A percentile compares a stretch with the other conserved stretches of the same genome.
Conservation (phyloP, 2,797 vertebrate genomes). For the Falco biarmicus region DNA sequence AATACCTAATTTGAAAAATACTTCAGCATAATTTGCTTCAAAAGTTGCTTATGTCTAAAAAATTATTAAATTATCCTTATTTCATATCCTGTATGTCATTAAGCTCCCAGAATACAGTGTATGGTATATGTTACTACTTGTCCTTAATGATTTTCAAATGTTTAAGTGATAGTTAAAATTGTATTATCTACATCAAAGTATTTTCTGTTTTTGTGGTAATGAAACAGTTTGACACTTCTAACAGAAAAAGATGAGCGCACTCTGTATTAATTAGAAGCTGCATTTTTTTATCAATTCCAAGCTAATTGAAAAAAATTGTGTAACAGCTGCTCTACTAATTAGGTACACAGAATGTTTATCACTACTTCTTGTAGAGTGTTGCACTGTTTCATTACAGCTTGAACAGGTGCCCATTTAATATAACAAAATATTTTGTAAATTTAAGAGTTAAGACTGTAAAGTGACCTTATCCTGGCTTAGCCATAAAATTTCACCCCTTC, state of each 20-base stretch:
- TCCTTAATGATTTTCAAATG: no score
- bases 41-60: neutral
- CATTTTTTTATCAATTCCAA: conserved; percentile 43
- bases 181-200: neutral
- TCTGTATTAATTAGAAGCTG: conserved; percentile 52
- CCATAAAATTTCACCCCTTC: neutral
- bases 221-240: conserved; percentile 49
- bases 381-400: conserved; percentile 7
- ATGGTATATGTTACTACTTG: neutral
- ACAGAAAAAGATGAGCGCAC: conserved; percentile 6
- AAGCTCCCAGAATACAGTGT: neutral
- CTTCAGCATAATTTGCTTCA: neutral
- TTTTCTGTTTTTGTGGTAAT: neutral
- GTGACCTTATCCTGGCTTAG: neutral
- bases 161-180: no score
- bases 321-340: conserved; percentile 66
- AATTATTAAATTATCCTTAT: neutral
- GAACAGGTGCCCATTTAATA: conserved; percentile 28
- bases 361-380: neutral
- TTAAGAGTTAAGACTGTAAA: neutral
- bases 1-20: neutral
- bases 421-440: neutral
- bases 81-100: neutral
- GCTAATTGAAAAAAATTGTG: conserved; percentile 26
- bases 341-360: conserved; percentile 45